Evolutionary conservation across 2,113 vertebrate genomes (phyloP).

Genomic region (Rhadina sibilatrix): DNA sequence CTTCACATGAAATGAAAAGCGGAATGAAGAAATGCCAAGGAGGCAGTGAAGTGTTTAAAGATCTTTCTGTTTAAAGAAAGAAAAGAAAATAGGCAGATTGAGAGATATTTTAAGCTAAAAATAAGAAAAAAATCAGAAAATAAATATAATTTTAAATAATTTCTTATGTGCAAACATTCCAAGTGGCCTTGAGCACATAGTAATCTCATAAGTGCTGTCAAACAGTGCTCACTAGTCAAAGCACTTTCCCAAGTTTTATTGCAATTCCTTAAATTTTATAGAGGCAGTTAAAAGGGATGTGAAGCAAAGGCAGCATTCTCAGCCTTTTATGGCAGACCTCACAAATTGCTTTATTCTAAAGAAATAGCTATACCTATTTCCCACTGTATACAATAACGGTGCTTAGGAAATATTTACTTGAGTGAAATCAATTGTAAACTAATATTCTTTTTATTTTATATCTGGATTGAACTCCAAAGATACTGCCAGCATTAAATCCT

Average conservation of each 20-base stretch:
- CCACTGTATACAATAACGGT: constrained; percentile 34
- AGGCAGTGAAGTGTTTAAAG: constrained; percentile 1
- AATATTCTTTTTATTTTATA: constrained; percentile 26
- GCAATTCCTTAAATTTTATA: constrained; percentile 73
- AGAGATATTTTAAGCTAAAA: background rate
- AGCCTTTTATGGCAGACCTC: constrained; percentile 41
- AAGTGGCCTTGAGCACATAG: background rate
- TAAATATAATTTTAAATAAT: background rate
- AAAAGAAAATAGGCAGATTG: background rate
- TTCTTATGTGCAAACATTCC: constrained; percentile 15
- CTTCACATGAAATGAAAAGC: constrained; percentile 56
- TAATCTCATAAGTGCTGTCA: constrained; percentile 58
- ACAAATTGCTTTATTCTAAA: constrained; percentile 65
- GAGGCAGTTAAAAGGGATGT: constrained; percentile 51
- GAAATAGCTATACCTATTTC: constrained; percentile 31
- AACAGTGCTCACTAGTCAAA: constrained; percentile 30
- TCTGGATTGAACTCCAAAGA: constrained; percentile 30
- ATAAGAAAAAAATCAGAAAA: background rate
- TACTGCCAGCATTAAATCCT: background rate
- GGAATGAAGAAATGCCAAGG: constrained; percentile 46
- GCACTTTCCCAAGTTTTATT: constrained; percentile 42
- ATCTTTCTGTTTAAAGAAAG: background rate
- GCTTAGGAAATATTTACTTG: constrained; percentile 32
- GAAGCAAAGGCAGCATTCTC: constrained; percentile 54
- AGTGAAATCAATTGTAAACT: constrained; percentile 6